phyloP scores from a whole-genome alignment of 2,113 vertebrate species.

The Felis catus region F.catus_Fca126_mat1.0 CM031427.1:3029501-3030000 shows the following conservation, averaged over 20 bases:
- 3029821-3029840: neutral
- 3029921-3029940: neutral
- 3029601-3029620: neutral
- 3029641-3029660: neutral
- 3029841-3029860: conserved; percentile 11
- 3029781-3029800: neutral
- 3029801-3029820: conserved; percentile 34
- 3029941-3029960: neutral
- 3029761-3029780: neutral
- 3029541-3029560: neutral
- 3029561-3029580: neutral
- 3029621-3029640: neutral
- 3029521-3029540: neutral
- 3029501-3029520: neutral
- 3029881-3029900: neutral
- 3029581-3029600: neutral
- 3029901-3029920: neutral
- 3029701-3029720: neutral
- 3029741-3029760: neutral
- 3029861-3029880: neutral
- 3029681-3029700: neutral
- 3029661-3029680: neutral
- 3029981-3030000: neutral
- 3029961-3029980: neutral
- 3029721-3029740: conserved; percentile 25